Conservation (phyloP, 2,888 invertebrate species). For the Tribolium freemani region DNA sequence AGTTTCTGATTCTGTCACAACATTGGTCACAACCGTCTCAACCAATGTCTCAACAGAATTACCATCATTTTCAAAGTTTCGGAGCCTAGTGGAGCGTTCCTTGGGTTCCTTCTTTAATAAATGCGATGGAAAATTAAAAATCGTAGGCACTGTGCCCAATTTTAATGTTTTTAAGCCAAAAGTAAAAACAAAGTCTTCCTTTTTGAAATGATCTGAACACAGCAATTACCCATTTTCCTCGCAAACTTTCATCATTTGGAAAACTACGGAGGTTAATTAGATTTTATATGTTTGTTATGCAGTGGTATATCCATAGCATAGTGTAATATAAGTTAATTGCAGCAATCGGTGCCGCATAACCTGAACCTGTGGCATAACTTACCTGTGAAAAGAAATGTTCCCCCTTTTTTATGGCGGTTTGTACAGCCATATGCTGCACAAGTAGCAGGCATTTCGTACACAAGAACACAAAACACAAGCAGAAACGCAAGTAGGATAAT, state of each 20-base stretch:
- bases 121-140: not conserved
- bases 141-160: not conserved
- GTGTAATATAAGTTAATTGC: too few species aligned
- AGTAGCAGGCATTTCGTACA: not conserved
- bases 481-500: too few species aligned
- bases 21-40: too few species aligned
- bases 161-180: not conserved
- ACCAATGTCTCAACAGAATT: too few species aligned
- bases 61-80: too few species aligned
- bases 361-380: not conserved
- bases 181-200: not conserved
- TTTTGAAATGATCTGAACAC: not conserved
- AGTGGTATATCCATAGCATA: too few species aligned
- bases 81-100: not conserved
- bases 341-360: too few species aligned
- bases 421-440: not conserved
- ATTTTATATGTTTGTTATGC: not conserved
- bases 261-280: not conserved
- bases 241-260: not conserved
- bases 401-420: not conserved
- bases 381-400: not conserved
- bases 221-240: not conserved
- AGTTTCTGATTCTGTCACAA: too few species aligned
- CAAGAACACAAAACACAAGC: not conserved
- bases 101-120: not conserved